These are phyloP conservation scores for Drosophila saltans DNA, from an alignment of 1,140 invertebrate species.

Conservation along the genomic window DNA sequence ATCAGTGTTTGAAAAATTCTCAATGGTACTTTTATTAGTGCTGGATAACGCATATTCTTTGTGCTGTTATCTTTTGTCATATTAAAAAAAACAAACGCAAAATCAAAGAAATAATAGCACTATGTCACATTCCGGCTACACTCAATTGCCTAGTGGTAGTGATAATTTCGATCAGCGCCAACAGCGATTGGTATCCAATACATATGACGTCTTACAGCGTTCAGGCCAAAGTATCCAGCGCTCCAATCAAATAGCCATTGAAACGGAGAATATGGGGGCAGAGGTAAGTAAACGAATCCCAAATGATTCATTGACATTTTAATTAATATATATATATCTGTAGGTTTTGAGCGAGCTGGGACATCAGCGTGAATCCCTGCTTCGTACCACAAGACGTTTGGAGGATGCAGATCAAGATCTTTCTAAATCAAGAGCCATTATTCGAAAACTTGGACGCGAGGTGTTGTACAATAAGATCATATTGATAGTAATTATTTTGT, in stretches of 20 bases:
- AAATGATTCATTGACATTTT: not conserved
- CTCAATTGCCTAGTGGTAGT: conserved; percentile 61
- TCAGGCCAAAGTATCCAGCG: conserved; percentile 79
- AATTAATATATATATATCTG: not conserved
- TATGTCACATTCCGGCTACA: conserved; percentile 63
- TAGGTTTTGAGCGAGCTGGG: conserved; percentile 82
- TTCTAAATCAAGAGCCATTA: conserved; percentile 77
- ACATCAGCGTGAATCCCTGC: conserved; percentile 83
- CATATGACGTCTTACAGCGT: conserved; percentile 65
- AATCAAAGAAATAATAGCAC: not conserved
- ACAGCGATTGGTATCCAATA: conserved; percentile 58
- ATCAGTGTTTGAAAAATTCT: not conserved
- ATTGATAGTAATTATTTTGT: conserved; percentile 83
- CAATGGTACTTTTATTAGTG: not conserved
- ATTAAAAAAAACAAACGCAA: not conserved
- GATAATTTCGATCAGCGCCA: conserved; percentile 50
- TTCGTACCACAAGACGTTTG: conserved; percentile 83
- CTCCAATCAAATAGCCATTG: conserved; percentile 89
- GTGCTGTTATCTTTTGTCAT: not conserved
- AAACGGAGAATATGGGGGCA: conserved; percentile 91
- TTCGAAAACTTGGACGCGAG: conserved; percentile 83
- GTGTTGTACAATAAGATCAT: conserved; percentile 84
- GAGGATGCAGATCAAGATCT: conserved; percentile 84
- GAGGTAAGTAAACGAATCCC: conserved; percentile 84
- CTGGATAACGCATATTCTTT: not conserved